A percentile compares a stretch with the other conserved stretches of the same genome.
These are phyloP conservation scores for Cervus canadensis DNA, from an alignment of 2,113 vertebrate species.

Conservation along the genomic window DNA sequence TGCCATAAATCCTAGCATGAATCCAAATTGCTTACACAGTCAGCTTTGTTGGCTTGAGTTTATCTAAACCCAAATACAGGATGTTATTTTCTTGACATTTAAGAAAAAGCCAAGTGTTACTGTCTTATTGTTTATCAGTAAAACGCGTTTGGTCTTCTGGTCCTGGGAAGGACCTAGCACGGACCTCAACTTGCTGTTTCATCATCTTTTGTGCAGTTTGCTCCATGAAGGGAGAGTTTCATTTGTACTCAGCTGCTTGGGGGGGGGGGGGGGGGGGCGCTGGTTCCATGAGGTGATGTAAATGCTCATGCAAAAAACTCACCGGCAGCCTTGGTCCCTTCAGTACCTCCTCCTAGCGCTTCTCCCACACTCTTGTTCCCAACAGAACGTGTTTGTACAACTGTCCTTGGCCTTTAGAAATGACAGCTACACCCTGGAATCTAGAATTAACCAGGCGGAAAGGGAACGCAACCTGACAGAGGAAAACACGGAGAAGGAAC, in stretches of 20 bases:
- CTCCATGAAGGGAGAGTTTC: background rate
- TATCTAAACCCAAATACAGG: constrained; percentile 45
- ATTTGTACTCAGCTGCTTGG: background rate
- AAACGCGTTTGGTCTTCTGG: background rate
- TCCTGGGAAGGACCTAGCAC: background rate
- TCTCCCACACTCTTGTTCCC: constrained; percentile 70
- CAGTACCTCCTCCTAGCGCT: constrained; percentile 36
- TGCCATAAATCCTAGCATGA: constrained; percentile 27
- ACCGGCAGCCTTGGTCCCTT: background rate
- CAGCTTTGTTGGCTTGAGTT: background rate
- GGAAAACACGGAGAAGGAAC: constrained; percentile 95
- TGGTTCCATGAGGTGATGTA: background rate
- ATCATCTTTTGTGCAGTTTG: background rate
- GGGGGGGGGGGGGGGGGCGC: background rate
- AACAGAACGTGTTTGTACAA: constrained; percentile 96
- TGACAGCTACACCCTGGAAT: constrained; percentile 97
- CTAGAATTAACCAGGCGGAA: constrained; percentile 93
- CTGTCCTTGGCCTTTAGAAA: constrained; percentile 99
- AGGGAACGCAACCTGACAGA: constrained; percentile 95
- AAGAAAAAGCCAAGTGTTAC: background rate
- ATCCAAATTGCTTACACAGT: constrained; percentile 50
- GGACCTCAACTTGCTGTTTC: background rate
- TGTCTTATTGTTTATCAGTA: background rate
- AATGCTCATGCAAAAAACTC: background rate
- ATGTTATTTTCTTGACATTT: constrained; percentile 51